These are phyloP conservation scores for Magallana angulata DNA, from an alignment of 1,140 invertebrate genomes.

Conservation along the genomic window DNA sequence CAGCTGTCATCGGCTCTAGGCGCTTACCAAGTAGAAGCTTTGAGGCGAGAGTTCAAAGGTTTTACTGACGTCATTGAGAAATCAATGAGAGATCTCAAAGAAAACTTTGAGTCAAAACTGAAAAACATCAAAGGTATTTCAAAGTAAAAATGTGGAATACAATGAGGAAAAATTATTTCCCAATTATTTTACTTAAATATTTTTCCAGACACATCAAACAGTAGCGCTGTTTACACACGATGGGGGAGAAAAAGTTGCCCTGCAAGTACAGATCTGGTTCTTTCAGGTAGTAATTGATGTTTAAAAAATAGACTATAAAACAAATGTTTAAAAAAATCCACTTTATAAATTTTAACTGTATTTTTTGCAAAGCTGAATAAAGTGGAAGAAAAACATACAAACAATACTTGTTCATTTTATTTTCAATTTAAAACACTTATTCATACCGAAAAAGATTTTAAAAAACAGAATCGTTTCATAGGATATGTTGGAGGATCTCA, in stretches of 20 bases:
- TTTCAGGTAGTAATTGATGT: no score
- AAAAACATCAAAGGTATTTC: not conserved
- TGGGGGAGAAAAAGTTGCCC: not conserved
- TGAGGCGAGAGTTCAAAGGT: not conserved
- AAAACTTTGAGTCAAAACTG: not conserved
- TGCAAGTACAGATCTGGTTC: not conserved
- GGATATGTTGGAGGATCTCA: no score
- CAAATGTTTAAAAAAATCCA: no score
- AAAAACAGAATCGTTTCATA: no score
- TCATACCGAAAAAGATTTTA: no score
- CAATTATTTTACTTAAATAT: no score
- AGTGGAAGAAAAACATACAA: not conserved
- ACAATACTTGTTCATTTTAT: no score
- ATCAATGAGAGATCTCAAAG: not conserved
- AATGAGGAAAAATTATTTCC: no score
- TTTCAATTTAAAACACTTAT: no score
- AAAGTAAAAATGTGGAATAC: no score
- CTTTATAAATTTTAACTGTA: no score
- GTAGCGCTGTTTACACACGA: not conserved
- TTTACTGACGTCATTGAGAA: not conserved
- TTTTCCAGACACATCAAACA: not conserved
- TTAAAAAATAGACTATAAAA: no score
- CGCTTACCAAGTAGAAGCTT: not conserved
- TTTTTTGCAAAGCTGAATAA: not conserved
- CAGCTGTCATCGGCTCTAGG: not conserved